phyloP scores from a whole-genome alignment of 2,888 invertebrate genomes.

The Drosophila formosana region DNA sequence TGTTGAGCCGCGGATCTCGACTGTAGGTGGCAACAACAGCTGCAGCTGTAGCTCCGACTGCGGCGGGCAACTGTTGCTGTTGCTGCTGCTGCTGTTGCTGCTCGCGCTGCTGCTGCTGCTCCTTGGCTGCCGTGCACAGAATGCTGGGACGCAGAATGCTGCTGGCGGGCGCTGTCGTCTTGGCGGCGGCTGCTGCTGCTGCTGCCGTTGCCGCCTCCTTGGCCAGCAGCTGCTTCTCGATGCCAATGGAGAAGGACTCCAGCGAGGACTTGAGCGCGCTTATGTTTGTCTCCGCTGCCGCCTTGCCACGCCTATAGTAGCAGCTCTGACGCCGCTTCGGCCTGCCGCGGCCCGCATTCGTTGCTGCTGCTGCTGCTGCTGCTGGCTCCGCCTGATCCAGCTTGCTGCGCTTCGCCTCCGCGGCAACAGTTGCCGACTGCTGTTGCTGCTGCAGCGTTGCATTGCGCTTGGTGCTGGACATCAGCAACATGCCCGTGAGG shows the following conservation, averaged over 20 bases:
- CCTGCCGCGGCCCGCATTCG: conserved; percentile 43
- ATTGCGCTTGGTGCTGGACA: conserved; percentile 84
- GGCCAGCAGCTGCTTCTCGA: conserved; percentile 78
- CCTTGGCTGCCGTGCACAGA: conserved; percentile 67
- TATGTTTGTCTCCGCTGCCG: conserved; percentile 81
- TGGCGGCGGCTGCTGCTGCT: conserved; percentile 26
- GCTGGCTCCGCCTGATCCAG: not conserved
- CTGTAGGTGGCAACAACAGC: conserved; percentile 65
- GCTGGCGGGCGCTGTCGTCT: conserved; percentile 21
- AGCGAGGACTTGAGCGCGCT: conserved; percentile 82
- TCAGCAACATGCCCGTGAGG: conserved; percentile 84
- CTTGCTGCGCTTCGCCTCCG: conserved; percentile 42
- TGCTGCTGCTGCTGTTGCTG: conserved; percentile 24
- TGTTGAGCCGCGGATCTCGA: conserved; percentile 84
- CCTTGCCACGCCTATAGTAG: conserved; percentile 75
- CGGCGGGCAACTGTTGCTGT: not conserved
- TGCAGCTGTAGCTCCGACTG: not conserved
- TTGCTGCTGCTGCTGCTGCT: conserved; percentile 1
- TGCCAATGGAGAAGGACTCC: conserved; percentile 84
- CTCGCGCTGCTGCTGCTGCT: conserved; percentile 32
- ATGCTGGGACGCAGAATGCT: conserved; percentile 59
- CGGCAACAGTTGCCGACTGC: conserved; percentile 30
- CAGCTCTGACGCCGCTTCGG: conserved; percentile 66
- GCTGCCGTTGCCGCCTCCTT: conserved; percentile 58
- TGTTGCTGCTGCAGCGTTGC: conserved; percentile 57